These are phyloP conservation scores for Dendrolimus pini DNA, from an alignment of 2,888 invertebrate genomes.

Conservation along the genomic window DNA sequence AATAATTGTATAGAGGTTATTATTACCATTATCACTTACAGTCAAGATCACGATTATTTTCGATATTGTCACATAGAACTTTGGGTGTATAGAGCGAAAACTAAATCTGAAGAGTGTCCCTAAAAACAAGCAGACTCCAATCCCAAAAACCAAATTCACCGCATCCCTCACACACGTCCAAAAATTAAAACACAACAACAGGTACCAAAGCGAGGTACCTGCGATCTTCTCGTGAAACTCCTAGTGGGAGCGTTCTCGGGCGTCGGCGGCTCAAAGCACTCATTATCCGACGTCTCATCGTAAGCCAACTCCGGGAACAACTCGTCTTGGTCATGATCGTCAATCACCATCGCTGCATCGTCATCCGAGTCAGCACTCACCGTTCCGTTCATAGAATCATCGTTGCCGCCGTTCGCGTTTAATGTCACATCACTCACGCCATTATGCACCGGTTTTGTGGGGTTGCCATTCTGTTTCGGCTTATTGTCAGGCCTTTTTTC, in stretches of 20 bases:
- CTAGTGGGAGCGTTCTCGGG: slow-evolving; percentile 42
- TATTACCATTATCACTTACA: no score
- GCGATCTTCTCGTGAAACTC: slow-evolving; percentile 60
- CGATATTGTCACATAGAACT: no score
- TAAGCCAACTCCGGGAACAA: slow-evolving; percentile 68
- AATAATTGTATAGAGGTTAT: no score
- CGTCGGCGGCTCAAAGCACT: slow-evolving; percentile 43
- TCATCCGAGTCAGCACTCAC: slow-evolving; percentile 48
- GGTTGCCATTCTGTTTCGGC: slow-evolving; percentile 42
- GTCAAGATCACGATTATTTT: no score
- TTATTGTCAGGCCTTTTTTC: slow-evolving; percentile 27
- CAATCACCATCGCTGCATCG: slow-evolving; percentile 40
- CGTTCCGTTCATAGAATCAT: slow-evolving; percentile 28
- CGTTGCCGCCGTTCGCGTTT: slow-evolving; percentile 19
- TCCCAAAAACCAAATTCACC: background rate
- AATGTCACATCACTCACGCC: slow-evolving; percentile 25
- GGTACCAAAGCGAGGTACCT: slow-evolving; percentile 44
- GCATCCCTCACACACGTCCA: background rate
- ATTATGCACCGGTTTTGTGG: slow-evolving; percentile 22
- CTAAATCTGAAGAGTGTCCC: no score
- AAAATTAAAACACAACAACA: slow-evolving; percentile 11
- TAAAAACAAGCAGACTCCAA: no score
- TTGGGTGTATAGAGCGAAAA: no score
- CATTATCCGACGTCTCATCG: slow-evolving; percentile 57
- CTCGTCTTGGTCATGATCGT: slow-evolving; percentile 50